A percentile compares a stretch with the other conserved stretches of the same genome.
Conservation (phyloP, 2,113 vertebrate species). For the Indicator indicator region DNA sequence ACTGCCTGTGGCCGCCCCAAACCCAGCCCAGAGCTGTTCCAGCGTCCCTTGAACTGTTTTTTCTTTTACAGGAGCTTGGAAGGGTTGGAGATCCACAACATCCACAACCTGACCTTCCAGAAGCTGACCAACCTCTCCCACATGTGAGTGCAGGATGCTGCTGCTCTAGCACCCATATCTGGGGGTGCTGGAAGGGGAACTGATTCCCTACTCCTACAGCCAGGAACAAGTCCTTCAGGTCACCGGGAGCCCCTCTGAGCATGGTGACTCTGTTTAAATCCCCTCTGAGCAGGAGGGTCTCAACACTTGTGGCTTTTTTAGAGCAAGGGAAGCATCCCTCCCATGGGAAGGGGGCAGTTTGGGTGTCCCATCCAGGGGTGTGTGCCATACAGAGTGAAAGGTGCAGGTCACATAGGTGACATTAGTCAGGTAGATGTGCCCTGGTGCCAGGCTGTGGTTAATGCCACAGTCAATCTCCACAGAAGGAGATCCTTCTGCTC, state of each 20-base stretch:
- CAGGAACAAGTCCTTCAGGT: background rate
- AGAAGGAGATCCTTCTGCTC: background rate
- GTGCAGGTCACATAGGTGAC: fast-evolving
- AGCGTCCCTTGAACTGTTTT: too few relatives aligned
- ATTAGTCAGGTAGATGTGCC: too few relatives aligned
- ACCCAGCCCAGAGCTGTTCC: fast-evolving
- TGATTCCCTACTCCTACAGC: fast-evolving
- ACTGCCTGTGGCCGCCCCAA: background rate
- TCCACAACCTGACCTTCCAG: constrained; percentile 72
- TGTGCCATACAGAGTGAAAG: fast-evolving
- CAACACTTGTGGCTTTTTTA: background rate
- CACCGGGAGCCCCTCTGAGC: background rate
- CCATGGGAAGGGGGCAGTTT: fast-evolving
- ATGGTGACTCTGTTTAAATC: background rate
- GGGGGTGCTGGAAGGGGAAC: background rate
- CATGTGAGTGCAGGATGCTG: constrained; percentile 60
- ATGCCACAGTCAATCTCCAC: too few relatives aligned
- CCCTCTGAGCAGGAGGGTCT: background rate
- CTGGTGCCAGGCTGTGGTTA: too few relatives aligned
- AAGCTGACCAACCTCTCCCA: constrained; percentile 72
- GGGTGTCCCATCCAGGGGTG: fast-evolving
- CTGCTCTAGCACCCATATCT: background rate
- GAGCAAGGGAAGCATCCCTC: background rate
- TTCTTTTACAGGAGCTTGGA: constrained; percentile 69
- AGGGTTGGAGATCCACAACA: constrained; percentile 74